A percentile compares a stretch with the other conserved stretches of the same genome.
These are phyloP conservation scores for Onychomys leucogaster DNA, from an alignment of 2,797 vertebrate species.

Conservation along the genomic window DNA sequence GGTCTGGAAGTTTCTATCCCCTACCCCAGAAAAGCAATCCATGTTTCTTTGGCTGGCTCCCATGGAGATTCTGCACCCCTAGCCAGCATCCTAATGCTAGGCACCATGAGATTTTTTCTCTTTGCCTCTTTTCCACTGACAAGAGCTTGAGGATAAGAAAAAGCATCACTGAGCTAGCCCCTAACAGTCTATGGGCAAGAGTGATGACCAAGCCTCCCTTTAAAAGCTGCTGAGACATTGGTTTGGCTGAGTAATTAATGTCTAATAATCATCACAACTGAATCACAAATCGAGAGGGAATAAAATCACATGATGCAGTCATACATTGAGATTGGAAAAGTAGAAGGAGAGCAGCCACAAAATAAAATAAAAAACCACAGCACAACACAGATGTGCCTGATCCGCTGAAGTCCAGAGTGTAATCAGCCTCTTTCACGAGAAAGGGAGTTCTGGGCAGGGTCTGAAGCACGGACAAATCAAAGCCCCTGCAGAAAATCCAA, in stretches of 20 bases:
- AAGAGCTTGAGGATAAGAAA: background rate
- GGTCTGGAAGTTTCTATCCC: background rate
- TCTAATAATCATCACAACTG: background rate
- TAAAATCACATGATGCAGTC: background rate
- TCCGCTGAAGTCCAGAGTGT: background rate
- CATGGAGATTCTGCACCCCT: background rate
- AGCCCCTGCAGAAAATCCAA: conserved; percentile 52
- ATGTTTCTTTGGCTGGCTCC: background rate
- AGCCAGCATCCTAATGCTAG: background rate
- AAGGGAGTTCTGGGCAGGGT: conserved; percentile 39
- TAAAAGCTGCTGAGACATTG: background rate
- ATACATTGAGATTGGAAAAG: background rate
- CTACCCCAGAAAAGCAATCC: background rate
- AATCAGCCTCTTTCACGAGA: conserved; percentile 36
- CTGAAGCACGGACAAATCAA: conserved; percentile 54
- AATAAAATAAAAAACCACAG: background rate
- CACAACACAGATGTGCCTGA: background rate
- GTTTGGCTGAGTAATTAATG: background rate
- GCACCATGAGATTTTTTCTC: background rate
- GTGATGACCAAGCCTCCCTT: background rate
- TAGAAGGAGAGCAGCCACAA: background rate
- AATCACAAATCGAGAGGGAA: conserved; percentile 16
- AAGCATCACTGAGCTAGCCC: background rate
- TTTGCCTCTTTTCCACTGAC: conserved; percentile 14
- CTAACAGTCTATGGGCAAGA: background rate